Evolutionary conservation across 2,888 invertebrate genomes (phyloP).

Genomic region (Venustoraphidia nigricollis): DNA sequence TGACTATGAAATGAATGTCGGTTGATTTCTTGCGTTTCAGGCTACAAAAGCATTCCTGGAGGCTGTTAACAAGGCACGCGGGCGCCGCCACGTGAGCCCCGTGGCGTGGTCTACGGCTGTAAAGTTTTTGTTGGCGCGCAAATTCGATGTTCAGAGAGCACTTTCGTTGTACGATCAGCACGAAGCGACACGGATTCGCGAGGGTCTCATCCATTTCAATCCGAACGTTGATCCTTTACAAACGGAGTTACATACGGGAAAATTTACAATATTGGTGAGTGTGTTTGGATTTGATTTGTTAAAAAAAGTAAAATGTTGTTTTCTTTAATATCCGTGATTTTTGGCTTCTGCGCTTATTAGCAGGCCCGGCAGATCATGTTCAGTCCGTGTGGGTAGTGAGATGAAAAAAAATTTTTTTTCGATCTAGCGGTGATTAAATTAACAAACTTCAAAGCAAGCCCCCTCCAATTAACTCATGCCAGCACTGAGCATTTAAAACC

Average conservation of each 20-base stretch:
- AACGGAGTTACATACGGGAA: slow-evolving; percentile 79
- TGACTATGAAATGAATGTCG: background rate
- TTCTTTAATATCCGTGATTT: no score
- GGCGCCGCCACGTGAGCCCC: slow-evolving; percentile 34
- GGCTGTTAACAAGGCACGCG: slow-evolving; percentile 47
- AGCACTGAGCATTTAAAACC: no score
- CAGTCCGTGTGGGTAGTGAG: no score
- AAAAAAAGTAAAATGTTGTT: no score
- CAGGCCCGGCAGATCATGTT: no score
- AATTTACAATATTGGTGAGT: slow-evolving; percentile 87
- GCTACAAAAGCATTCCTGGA: slow-evolving; percentile 70
- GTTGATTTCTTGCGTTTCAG: slow-evolving; percentile 31
- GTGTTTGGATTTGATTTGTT: background rate
- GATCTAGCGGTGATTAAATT: no score
- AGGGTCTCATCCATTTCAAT: slow-evolving; percentile 73
- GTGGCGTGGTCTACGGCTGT: slow-evolving; percentile 80
- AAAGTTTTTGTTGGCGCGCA: slow-evolving; percentile 82
- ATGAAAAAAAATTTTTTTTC: no score
- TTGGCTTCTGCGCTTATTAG: no score
- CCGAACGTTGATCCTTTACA: slow-evolving; percentile 69
- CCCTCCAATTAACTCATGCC: no score
- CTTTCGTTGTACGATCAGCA: slow-evolving; percentile 85
- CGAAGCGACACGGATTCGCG: slow-evolving; percentile 73
- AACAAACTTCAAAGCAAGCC: no score
- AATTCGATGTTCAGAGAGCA: slow-evolving; percentile 85